A percentile compares a stretch with the other conserved stretches of the same genome.
phyloP scores from a whole-genome alignment of 2,113 vertebrate species.

The Mohoua ochrocephala region DNA sequence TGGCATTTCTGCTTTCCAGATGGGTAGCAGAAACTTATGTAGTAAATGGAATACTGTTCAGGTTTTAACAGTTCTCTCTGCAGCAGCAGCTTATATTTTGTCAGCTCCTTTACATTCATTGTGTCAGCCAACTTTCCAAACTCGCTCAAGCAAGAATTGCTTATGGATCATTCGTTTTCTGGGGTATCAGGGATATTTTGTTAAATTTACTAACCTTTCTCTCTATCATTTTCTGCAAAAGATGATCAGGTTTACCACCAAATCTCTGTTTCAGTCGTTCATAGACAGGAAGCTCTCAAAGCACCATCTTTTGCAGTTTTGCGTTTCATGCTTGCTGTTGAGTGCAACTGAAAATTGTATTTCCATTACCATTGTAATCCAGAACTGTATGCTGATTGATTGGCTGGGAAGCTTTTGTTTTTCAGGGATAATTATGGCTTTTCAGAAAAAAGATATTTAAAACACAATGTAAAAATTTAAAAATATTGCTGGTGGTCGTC shows the following conservation, averaged over 20 bases:
- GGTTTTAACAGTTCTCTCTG: slow-evolving; percentile 40
- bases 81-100: slow-evolving; percentile 62
- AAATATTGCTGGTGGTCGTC: not conserved
- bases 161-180: slow-evolving; percentile 37
- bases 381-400: not conserved
- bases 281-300: not conserved
- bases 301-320: not conserved
- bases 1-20: not conserved
- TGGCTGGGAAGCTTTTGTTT: not conserved
- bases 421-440: not conserved
- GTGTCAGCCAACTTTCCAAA: slow-evolving; percentile 69
- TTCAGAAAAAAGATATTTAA: not conserved
- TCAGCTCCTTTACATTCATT: slow-evolving; percentile 41
- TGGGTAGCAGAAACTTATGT: not conserved
- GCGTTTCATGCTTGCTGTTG: not conserved
- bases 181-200: not conserved
- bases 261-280: not conserved
- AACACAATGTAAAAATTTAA: not conserved
- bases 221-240: not conserved
- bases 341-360: not conserved
- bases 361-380: not conserved
- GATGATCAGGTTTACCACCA: not conserved
- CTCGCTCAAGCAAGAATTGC: slow-evolving; percentile 67
- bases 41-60: not conserved
- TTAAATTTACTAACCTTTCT: slow-evolving; percentile 52